A percentile compares a stretch with the other conserved stretches of the same genome.
Conservation (phyloP, 1,140 invertebrate species). For the Bombus polaris region DNA sequence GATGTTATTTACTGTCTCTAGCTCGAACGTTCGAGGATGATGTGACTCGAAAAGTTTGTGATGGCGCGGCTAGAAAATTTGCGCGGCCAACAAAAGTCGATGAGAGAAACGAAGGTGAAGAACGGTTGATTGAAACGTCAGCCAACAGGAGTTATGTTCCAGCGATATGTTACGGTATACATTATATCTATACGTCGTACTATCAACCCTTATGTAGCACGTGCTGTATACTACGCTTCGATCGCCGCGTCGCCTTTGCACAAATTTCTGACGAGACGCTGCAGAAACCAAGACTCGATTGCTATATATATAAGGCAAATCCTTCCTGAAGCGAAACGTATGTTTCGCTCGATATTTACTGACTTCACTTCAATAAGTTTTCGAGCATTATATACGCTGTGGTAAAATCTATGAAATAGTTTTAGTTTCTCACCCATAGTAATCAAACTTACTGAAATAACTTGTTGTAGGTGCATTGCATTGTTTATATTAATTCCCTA, state of each 20-base stretch:
- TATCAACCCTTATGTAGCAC: constrained; percentile 26
- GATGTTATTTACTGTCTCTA: constrained; percentile 17
- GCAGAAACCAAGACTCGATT: constrained; percentile 11
- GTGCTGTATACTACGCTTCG: constrained; percentile 17
- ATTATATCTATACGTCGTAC: constrained; percentile 28
- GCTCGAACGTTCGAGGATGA: not conserved
- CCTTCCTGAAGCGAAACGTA: constrained; percentile 16
- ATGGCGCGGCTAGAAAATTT: constrained; percentile 28
- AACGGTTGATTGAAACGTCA: constrained; percentile 77
- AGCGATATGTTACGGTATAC: constrained; percentile 29
- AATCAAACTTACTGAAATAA: not conserved
- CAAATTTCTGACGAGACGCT: constrained; percentile 11
- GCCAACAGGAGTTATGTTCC: constrained; percentile 71
- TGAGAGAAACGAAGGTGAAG: constrained; percentile 57
- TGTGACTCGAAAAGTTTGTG: not conserved
- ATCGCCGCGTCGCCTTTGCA: constrained; percentile 5
- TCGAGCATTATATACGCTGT: not conserved
- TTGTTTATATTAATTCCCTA: too few relatives aligned
- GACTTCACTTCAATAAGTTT: not conserved
- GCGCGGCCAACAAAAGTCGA: constrained; percentile 57
- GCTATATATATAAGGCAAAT: not conserved
- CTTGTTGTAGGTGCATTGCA: too few relatives aligned
- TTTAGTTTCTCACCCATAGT: not conserved
- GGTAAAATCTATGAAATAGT: too few relatives aligned
- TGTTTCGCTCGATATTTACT: constrained; percentile 1